Percentiles rank a stretch among this genome's conserved stretches.
These are phyloP conservation scores for Dolomedes plantarius DNA, from an alignment of 2,888 invertebrate genomes.

Conservation along the genomic window DNA sequence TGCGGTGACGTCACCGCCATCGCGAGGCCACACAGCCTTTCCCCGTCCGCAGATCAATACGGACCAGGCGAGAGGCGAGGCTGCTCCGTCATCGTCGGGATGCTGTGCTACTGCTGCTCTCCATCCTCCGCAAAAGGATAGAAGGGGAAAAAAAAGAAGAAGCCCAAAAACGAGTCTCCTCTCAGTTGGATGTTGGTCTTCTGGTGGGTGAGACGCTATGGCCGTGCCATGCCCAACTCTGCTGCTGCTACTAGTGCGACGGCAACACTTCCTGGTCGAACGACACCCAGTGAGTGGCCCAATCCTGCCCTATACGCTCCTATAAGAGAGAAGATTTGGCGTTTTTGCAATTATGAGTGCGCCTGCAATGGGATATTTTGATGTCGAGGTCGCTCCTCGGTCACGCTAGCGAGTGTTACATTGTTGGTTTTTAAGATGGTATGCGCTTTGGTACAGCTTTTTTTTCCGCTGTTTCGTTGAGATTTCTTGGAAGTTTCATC, in stretches of 20 bases:
- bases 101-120: slow-evolving; percentile 15
- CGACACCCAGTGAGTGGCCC: slow-evolving; percentile 30
- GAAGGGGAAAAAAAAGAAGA: background rate
- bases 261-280: background rate
- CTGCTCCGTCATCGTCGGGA: background rate
- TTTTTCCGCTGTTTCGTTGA: no score
- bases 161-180: background rate
- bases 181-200: slow-evolving; percentile 51
- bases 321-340: no score
- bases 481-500: no score
- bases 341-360: no score
- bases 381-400: no score
- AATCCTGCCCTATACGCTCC: background rate
- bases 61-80: background rate
- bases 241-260: background rate
- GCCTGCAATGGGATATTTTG: no score
- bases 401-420: no score
- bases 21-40: slow-evolving; percentile 8
- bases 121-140: slow-evolving; percentile 1
- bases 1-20: background rate
- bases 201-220: slow-evolving; percentile 65
- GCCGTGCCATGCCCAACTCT: slow-evolving; percentile 29
- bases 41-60: background rate
- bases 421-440: no score
- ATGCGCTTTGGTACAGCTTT: no score